Conservation (phyloP, 1,140 invertebrate species). For the Wiebesia pumilae region DNA sequence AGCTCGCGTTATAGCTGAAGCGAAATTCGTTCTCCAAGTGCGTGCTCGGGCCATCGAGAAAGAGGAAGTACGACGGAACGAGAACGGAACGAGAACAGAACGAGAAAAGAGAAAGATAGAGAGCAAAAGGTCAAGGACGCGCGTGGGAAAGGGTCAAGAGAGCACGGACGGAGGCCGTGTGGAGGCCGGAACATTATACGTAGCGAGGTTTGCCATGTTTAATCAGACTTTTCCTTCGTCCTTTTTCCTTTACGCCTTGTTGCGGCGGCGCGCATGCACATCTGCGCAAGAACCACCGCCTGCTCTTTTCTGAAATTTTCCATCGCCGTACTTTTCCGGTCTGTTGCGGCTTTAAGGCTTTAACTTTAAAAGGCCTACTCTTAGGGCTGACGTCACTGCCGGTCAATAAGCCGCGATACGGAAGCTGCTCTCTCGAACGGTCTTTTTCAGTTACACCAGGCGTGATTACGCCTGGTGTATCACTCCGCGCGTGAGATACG, state of each 20-base stretch:
- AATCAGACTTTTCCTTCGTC: not conserved
- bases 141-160: slow-evolving; percentile 49
- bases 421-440: not conserved
- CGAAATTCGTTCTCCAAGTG: slow-evolving; percentile 18
- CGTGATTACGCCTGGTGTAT: too few relatives aligned
- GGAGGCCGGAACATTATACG: not conserved
- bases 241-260: not conserved
- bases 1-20: too few relatives aligned
- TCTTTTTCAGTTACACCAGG: not conserved
- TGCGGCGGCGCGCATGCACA: not conserved
- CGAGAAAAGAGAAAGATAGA: slow-evolving; percentile 5
- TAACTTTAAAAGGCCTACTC: not conserved
- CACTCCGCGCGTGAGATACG: too few relatives aligned
- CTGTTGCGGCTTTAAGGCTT: too few relatives aligned
- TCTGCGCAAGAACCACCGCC: not conserved
- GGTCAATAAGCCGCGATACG: slow-evolving; percentile 32
- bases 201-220: not conserved
- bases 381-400: slow-evolving; percentile 12
- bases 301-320: not conserved
- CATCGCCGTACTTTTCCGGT: not conserved
- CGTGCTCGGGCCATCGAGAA: not conserved
- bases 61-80: not conserved
- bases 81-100: not conserved
- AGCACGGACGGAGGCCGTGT: slow-evolving; percentile 23
- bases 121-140: slow-evolving; percentile 51